These are phyloP conservation scores for Heliothis virescens DNA, from an alignment of 1,140 invertebrate genomes.

Conservation along the genomic window DNA sequence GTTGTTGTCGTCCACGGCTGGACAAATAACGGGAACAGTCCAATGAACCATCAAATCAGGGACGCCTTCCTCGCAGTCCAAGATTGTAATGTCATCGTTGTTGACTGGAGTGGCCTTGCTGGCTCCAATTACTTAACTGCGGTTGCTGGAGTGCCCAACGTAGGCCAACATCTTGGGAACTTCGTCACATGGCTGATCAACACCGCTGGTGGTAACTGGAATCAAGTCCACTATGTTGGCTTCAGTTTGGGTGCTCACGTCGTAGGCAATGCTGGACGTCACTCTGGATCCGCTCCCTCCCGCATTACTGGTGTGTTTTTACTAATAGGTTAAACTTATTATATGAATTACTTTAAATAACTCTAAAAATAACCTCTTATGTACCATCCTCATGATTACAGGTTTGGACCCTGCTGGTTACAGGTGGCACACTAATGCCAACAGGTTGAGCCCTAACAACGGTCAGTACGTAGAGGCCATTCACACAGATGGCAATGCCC, in stretches of 20 bases:
- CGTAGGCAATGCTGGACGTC: constrained; percentile 90
- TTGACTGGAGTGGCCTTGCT: constrained; percentile 61
- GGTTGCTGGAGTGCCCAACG: constrained; percentile 76
- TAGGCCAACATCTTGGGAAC: constrained; percentile 68
- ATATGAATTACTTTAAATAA: too few species aligned
- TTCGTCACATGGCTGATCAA: constrained; percentile 60
- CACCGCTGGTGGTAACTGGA: constrained; percentile 66
- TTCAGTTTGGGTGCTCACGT: constrained; percentile 96
- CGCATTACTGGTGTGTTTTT: constrained; percentile 61
- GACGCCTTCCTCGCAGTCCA: constrained; percentile 76
- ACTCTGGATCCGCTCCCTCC: constrained; percentile 59
- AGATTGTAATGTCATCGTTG: constrained; percentile 85
- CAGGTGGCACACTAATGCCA: constrained; percentile 72
- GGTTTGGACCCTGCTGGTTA: constrained; percentile 90
- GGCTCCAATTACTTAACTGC: constrained; percentile 71
- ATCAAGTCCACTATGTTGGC: constrained; percentile 93
- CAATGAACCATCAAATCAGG: constrained; percentile 54
- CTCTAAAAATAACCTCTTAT: too few species aligned
- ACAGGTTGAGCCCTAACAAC: constrained; percentile 79
- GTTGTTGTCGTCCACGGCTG: constrained; percentile 70
- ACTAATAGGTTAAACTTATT: too few species aligned
- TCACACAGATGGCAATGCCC: constrained; percentile 86
- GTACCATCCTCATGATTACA: constrained; percentile 40
- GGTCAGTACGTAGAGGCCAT: constrained; percentile 88
- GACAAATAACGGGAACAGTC: constrained; percentile 62